phyloP scores from a whole-genome alignment of 2,113 vertebrate genomes.

The Rhinichthys klamathensis region DNA sequence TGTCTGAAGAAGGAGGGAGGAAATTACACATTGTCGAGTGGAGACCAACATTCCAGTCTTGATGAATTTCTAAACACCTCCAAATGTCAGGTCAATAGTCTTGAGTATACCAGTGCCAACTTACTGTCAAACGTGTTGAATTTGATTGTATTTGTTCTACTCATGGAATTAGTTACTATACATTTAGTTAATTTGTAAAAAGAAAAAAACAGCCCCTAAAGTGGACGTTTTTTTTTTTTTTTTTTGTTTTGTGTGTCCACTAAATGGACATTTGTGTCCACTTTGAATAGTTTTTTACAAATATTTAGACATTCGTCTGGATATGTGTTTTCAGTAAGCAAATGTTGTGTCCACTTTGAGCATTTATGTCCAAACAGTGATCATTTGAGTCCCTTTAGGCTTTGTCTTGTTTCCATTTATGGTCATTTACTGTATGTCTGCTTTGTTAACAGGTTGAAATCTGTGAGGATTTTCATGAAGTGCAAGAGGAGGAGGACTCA shows the following conservation, averaged over 20 bases:
- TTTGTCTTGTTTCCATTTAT: neutral
- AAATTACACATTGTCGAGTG: constrained; percentile 84
- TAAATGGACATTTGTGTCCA: neutral
- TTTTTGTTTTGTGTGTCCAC: neutral
- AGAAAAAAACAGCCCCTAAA: neutral
- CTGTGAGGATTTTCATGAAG: constrained; percentile 74
- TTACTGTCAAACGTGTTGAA: neutral
- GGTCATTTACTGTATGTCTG: neutral
- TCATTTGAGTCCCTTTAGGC: neutral
- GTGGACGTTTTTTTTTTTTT: neutral
- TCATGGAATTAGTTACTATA: neutral
- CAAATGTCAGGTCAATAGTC: constrained; percentile 52
- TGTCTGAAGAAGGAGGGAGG: constrained; percentile 88
- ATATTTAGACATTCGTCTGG: neutral
- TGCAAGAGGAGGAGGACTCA: constrained; percentile 76
- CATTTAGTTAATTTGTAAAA: neutral
- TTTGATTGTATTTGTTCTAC: neutral
- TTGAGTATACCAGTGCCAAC: neutral
- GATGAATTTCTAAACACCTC: constrained; percentile 79
- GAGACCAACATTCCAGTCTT: constrained; percentile 82
- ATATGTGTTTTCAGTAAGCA: neutral
- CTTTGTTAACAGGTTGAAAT: constrained; percentile 38
- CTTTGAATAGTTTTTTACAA: neutral
- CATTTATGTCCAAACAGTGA: neutral
- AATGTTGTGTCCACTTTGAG: neutral